These are phyloP conservation scores for Syrmaticus mikado DNA, from an alignment of 2,113 vertebrate species.

Conservation along the genomic window DNA sequence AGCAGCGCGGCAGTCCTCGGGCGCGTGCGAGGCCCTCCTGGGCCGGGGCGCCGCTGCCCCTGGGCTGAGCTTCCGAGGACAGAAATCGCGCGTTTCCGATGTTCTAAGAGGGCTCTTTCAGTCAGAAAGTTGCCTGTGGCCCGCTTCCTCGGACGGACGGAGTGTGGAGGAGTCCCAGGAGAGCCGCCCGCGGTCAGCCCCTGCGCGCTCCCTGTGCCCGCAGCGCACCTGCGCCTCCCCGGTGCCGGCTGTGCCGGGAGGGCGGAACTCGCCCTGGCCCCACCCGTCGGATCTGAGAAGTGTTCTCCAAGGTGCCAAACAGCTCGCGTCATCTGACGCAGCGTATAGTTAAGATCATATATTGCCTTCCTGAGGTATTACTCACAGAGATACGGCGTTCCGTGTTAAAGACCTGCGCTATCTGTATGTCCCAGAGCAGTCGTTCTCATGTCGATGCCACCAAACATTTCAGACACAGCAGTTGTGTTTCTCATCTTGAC, in stretches of 20 bases:
- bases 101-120: background rate
- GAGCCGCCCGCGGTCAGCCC: background rate
- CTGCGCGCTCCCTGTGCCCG: no score
- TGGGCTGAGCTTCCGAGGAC: background rate
- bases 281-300: background rate
- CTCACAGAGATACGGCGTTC: accelerated
- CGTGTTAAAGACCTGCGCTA: no score
- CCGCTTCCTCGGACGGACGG: accelerated
- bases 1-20: background rate
- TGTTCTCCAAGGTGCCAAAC: accelerated
- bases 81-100: accelerated
- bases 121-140: accelerated
- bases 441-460: background rate
- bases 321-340: accelerated
- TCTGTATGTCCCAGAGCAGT: no score
- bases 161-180: no score
- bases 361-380: background rate
- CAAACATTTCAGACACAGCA: background rate
- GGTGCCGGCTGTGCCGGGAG: background rate
- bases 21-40: background rate
- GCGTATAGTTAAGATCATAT: accelerated
- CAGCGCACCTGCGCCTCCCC: background rate
- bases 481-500: background rate
- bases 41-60: background rate
- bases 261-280: background rate